Evolutionary conservation across 2,888 invertebrate species (phyloP).

Genomic region (Xylota sylvarum): DNA sequence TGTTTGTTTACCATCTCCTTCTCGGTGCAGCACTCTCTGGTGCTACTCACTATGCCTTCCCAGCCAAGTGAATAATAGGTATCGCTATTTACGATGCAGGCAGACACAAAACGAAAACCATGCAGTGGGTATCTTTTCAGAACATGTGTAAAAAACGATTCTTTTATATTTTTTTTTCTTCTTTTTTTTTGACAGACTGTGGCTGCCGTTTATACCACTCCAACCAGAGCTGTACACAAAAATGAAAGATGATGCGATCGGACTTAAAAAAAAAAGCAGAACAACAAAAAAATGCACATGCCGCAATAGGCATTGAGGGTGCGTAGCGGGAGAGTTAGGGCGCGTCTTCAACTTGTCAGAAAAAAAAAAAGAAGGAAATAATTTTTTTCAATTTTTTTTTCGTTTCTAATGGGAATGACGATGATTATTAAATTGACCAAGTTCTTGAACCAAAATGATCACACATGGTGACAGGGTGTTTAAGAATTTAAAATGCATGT

Average conservation of each 20-base stretch:
- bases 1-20: conserved; percentile 69
- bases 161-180: conserved; percentile 35
- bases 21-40: conserved; percentile 33
- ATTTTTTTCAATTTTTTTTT: conserved; percentile 4
- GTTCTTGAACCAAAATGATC: conserved; percentile 56
- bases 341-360: conserved; percentile 70
- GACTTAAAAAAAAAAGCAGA: conserved; percentile 26
- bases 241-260: conserved; percentile 76
- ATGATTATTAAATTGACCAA: conserved; percentile 67
- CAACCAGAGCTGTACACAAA: conserved; percentile 57
- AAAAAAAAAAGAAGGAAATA: conserved; percentile 26
- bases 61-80: conserved; percentile 75
- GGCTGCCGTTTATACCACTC: conserved; percentile 72
- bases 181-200: conserved; percentile 66
- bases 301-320: conserved; percentile 60
- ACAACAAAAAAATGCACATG: conserved; percentile 65
- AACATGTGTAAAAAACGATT: conserved; percentile 76
- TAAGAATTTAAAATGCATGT: conserved; percentile 1
- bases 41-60: conserved; percentile 53
- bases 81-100: conserved; percentile 75
- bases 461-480: conserved; percentile 59
- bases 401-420: conserved; percentile 46
- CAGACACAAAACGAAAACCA: conserved; percentile 75
- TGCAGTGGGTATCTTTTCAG: conserved; percentile 71
- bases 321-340: conserved; percentile 75